Evolutionary conservation across 2,888 invertebrate species (phyloP).

Genomic region (Harpagoxenus sublaevis): DNA sequence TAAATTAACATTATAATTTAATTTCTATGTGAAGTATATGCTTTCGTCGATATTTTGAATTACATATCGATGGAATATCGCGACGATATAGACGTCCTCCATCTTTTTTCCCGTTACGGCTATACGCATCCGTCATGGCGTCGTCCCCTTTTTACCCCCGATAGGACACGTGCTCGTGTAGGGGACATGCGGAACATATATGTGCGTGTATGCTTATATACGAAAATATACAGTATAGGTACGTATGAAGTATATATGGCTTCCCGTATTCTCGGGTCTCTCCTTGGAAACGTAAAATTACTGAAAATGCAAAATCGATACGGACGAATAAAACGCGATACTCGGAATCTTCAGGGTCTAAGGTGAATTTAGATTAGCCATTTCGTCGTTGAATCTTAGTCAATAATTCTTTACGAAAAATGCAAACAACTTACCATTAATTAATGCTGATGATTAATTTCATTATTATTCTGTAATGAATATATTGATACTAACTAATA

Average conservation of each 20-base stretch:
- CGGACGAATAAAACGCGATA: conserved; percentile 63
- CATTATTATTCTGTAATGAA: background rate
- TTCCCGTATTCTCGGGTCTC: conserved; percentile 70
- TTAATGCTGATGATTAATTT: background rate
- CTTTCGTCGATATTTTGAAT: conserved; percentile 19
- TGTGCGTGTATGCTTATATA: conserved; percentile 52
- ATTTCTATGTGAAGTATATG: conserved; percentile 16
- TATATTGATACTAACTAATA: background rate
- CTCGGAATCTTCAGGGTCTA: conserved; percentile 56
- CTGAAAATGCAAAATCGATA: conserved; percentile 80
- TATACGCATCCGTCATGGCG: conserved; percentile 80
- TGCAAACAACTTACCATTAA: background rate
- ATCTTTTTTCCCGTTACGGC: conserved; percentile 72
- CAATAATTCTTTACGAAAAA: background rate
- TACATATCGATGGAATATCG: conserved; percentile 24
- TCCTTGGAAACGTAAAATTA: conserved; percentile 80
- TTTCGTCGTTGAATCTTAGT: conserved; percentile 21
- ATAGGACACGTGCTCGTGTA: conserved; percentile 69
- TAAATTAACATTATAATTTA: background rate
- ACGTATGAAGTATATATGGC: conserved; percentile 53
- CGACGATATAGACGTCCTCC: conserved; percentile 61
- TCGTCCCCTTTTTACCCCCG: conserved; percentile 69
- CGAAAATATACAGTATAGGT: conserved; percentile 45
- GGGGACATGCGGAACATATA: conserved; percentile 60
- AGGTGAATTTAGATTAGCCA: conserved; percentile 32